Percentiles rank a stretch among this genome's conserved stretches.
Conservation (phyloP, 2,888 invertebrate genomes). For the Oconnorella tubifera region DNA sequence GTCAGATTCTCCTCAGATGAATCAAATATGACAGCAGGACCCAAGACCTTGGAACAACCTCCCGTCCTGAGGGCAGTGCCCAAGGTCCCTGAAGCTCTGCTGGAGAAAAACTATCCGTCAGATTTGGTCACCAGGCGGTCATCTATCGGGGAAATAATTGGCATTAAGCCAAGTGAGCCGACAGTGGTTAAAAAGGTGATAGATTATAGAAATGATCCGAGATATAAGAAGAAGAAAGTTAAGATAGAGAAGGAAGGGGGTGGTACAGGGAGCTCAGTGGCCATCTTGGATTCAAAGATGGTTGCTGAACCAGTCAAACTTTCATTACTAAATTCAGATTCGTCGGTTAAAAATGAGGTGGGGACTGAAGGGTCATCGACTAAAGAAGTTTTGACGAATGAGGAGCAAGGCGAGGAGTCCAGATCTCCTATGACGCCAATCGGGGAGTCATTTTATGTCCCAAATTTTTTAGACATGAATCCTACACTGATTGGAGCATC, state of each 20-base stretch:
- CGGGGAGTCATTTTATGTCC: background rate
- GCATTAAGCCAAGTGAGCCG: slow-evolving; percentile 1
- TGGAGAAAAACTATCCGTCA: slow-evolving; percentile 11
- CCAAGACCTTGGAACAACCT: background rate
- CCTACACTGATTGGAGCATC: background rate
- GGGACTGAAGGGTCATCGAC: too few species aligned
- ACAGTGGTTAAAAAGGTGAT: slow-evolving; percentile 17
- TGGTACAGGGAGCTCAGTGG: background rate
- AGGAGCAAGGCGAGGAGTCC: too few species aligned
- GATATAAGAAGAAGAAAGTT: slow-evolving; percentile 28
- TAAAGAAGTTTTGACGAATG: background rate
- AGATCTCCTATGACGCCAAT: background rate
- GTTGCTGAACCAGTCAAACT: background rate
- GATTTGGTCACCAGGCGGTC: background rate
- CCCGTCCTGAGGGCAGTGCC: background rate
- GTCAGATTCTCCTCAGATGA: background rate
- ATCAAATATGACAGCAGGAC: too few species aligned
- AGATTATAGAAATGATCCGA: slow-evolving; percentile 29
- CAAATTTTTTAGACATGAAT: background rate
- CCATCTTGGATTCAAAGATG: background rate
- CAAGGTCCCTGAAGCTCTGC: slow-evolving; percentile 16
- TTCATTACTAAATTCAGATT: background rate
- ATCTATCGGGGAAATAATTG: background rate
- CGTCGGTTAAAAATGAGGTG: background rate
- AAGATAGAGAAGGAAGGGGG: too few species aligned